phyloP scores from a whole-genome alignment of 2,797 vertebrate species.

The Sphaeramia orbicularis region DNA sequence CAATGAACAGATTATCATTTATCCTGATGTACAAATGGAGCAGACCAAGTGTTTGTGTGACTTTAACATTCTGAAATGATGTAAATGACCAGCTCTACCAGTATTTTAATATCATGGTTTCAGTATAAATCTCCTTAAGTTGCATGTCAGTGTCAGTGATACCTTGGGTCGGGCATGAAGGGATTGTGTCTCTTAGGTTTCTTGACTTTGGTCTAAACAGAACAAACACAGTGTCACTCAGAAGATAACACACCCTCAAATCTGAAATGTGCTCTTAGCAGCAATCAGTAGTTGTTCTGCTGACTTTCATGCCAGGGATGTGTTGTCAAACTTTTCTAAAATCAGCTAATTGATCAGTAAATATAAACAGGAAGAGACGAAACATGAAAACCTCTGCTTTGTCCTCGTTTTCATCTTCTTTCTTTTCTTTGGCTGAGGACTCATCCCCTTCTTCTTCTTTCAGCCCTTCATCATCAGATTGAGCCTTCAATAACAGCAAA shows the following conservation, averaged over 20 bases:
- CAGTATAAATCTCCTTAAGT: background rate
- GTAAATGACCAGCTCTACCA: no score
- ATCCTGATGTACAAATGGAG: no score
- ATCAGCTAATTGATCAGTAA: background rate
- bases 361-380: background rate
- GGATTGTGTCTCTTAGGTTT: constrained; percentile 74
- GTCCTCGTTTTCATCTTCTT: background rate
- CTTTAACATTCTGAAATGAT: no score
- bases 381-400: constrained; percentile 3
- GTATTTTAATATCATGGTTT: no score
- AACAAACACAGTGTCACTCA: background rate
- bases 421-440: background rate
- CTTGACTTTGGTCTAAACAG: constrained; percentile 65
- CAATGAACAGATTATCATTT: no score
- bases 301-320: background rate
- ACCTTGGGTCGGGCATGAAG: constrained; percentile 79
- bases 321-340: no score
- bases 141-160: constrained; percentile 16
- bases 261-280: background rate
- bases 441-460: background rate
- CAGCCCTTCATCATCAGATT: constrained; percentile 3
- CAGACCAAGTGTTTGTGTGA: no score
- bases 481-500: background rate
- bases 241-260: no score
- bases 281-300: background rate